A percentile compares a stretch with the other conserved stretches of the same genome.
These are phyloP conservation scores for Tympanuchus pallidicinctus DNA, from an alignment of 2,113 vertebrate genomes.

Conservation along the genomic window DNA sequence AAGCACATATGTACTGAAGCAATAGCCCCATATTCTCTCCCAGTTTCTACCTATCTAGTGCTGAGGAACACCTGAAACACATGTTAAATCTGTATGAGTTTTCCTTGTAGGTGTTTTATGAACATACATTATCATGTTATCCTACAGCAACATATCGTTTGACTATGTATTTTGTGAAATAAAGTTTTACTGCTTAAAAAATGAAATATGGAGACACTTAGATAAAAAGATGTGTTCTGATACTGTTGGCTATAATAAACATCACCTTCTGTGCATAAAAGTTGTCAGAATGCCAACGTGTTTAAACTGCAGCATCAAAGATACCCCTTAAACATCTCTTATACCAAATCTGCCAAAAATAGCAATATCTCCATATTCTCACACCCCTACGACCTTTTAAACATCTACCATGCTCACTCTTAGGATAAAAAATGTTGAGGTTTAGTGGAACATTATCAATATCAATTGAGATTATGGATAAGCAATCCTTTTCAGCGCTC, in stretches of 20 bases:
- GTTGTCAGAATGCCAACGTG: accelerated
- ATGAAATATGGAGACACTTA: not conserved
- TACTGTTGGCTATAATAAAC: not conserved
- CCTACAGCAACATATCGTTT: not conserved
- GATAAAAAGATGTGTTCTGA: not conserved
- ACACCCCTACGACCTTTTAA: not conserved
- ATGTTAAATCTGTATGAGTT: not conserved
- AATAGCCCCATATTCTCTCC: not conserved
- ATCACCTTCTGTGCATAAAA: not conserved
- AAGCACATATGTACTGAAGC: not conserved
- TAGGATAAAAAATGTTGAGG: not conserved
- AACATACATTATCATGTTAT: not conserved
- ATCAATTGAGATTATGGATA: not conserved
- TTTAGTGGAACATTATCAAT: not conserved
- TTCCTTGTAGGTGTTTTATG: not conserved
- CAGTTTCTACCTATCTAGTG: not conserved
- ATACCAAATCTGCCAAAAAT: not conserved
- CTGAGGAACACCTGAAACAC: not conserved
- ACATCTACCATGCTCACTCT: not conserved
- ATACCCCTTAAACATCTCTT: not conserved
- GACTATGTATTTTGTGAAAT: not conserved
- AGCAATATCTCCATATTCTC: not conserved
- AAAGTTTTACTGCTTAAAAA: not conserved
- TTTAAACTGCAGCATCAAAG: not conserved
- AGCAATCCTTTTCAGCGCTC: not conserved